These are phyloP conservation scores for Allygus modestus DNA, from an alignment of 2,888 invertebrate genomes.

Conservation along the genomic window DNA sequence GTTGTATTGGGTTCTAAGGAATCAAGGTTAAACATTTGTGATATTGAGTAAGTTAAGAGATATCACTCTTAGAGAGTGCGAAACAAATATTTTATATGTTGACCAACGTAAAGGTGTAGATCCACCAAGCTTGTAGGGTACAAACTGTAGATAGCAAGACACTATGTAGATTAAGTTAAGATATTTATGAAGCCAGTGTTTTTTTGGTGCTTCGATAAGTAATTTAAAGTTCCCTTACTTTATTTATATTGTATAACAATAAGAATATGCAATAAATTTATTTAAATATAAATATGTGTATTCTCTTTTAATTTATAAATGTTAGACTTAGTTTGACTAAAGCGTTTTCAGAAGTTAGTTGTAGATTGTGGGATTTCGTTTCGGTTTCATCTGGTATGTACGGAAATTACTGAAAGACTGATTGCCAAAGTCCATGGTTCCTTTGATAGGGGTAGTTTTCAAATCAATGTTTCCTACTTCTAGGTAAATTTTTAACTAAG, in stretches of 20 bases:
- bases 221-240: constrained; percentile 49
- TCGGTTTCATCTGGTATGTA: constrained; percentile 18
- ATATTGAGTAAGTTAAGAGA: constrained; percentile 45
- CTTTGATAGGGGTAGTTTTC: not conserved
- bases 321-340: constrained; percentile 16
- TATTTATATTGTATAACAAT: constrained; percentile 48
- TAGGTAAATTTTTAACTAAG: too few relatives aligned
- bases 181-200: constrained; percentile 42
- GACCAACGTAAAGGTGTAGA: constrained; percentile 40
- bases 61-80: constrained; percentile 48
- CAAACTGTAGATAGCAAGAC: constrained; percentile 43
- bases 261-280: constrained; percentile 54
- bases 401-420: constrained; percentile 17
- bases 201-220: constrained; percentile 39
- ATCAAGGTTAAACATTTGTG: constrained; percentile 44
- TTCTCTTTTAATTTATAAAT: constrained; percentile 48
- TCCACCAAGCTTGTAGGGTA: constrained; percentile 36
- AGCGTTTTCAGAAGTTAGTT: not conserved
- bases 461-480: not conserved
- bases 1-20: not conserved
- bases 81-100: constrained; percentile 56
- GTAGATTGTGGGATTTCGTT: not conserved
- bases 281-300: constrained; percentile 48
- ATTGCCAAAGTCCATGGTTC: constrained; percentile 40
- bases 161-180: constrained; percentile 12